Conservation (phyloP, 2,888 invertebrate genomes). For the Sesamia inferens region DNA sequence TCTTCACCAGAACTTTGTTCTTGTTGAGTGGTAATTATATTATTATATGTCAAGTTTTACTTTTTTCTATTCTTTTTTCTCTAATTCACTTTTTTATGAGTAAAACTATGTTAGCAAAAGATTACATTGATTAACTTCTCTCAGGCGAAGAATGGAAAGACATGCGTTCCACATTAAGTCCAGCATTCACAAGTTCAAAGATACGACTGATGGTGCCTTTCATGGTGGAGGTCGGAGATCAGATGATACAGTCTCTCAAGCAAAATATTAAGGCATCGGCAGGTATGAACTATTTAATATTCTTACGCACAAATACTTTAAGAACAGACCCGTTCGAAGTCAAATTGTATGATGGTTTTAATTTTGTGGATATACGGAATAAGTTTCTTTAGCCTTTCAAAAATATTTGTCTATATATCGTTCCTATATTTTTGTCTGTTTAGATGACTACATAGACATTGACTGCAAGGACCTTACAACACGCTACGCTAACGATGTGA, state of each 20-base stretch:
- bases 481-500: slow-evolving; percentile 87
- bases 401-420: no score
- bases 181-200: slow-evolving; percentile 88
- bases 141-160: slow-evolving; percentile 83
- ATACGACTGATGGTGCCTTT: slow-evolving; percentile 83
- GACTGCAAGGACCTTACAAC: slow-evolving; percentile 85
- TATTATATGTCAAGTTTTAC: no score
- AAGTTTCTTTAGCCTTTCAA: slow-evolving; percentile 57
- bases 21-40: slow-evolving; percentile 79
- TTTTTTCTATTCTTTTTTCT: neutral
- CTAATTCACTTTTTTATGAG: neutral
- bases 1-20: slow-evolving; percentile 86
- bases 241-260: slow-evolving; percentile 75
- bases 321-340: no score
- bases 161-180: slow-evolving; percentile 85
- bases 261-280: slow-evolving; percentile 67
- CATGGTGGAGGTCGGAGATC: slow-evolving; percentile 81
- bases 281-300: slow-evolving; percentile 63
- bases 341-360: no score
- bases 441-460: slow-evolving; percentile 71
- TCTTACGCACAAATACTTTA: no score
- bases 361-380: no score
- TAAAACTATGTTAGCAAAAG: neutral
- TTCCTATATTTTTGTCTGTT: no score
- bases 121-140: neutral